Base-by-base conservation (phyloP, 2,888 invertebrate genomes). In the Bombyx huttoni region DNA sequence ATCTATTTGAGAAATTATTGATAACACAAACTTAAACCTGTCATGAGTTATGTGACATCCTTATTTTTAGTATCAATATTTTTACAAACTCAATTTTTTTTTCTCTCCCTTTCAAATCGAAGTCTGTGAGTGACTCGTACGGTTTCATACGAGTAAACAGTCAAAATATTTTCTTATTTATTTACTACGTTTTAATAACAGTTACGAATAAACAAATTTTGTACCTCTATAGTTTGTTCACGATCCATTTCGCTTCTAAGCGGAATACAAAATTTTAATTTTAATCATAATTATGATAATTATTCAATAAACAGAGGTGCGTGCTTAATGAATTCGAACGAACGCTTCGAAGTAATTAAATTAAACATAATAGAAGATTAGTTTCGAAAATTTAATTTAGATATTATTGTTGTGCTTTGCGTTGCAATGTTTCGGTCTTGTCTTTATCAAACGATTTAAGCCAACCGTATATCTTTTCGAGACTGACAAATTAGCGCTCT, bases 151-250 rank as follows among this genome's bases (percentile, higher is more conserved):
- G 2, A 1, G 3, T 24, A 24, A 24, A 3, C 24, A 24, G 3
- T 24, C 24, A 24, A 24, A 24, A 24, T 24, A 24, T 24, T 3
- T 3, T 24, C 24, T 24, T 24, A 3, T 24, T 24, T 24, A 3
- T 24, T 24, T 24, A 24, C 24, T 24, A 24, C 1, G 24, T 24
- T 3, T 24, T 24, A 3, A 24, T 3, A 24, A 3, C 24, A 24
- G 46, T 40, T 52, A 51, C 49, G 50, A 49, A 54, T 52, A 54
- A 52, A 51, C 49, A 53, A 53, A 49, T 52, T 46, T 50, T 55
- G 53, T 53, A 53, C 51, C 49, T n/a, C n/a, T 48, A 53, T 52
- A 50, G 52, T 49, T 47, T 34, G 40, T 45, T 49, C 12, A n/a
- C 40, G 13, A 45, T 53, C 7, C 12, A 40, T 40, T 40, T 40